A percentile compares a stretch with the other conserved stretches of the same genome.
These are phyloP conservation scores for Gephyroberyx darwinii DNA, from an alignment of 2,797 vertebrate species.

Conservation along the genomic window DNA sequence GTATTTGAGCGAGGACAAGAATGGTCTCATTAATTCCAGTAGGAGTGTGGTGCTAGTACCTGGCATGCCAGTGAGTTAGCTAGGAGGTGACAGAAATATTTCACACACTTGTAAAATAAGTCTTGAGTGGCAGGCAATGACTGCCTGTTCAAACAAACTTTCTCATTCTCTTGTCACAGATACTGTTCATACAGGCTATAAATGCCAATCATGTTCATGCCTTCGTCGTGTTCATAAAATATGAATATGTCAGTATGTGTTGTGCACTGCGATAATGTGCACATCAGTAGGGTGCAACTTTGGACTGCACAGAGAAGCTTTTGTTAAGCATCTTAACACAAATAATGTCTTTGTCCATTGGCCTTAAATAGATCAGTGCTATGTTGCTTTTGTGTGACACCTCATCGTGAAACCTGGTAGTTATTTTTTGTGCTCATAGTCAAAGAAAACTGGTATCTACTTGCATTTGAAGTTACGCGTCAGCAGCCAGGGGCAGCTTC, in stretches of 20 bases:
- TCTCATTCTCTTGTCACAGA: neutral
- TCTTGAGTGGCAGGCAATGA: slow-evolving; percentile 5
- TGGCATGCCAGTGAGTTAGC: neutral
- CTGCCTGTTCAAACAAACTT: neutral
- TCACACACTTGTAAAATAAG: slow-evolving; percentile 11
- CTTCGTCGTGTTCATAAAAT: neutral
- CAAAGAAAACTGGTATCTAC: too few relatives aligned
- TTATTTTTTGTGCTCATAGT: too few relatives aligned
- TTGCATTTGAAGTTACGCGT: too few relatives aligned
- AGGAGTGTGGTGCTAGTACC: neutral
- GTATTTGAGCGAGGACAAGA: neutral
- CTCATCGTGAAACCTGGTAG: too few relatives aligned
- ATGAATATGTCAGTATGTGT: too few relatives aligned
- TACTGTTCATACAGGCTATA: neutral
- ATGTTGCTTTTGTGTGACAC: neutral
- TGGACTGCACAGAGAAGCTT: too few relatives aligned
- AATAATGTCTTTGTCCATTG: neutral
- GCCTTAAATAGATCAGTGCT: neutral
- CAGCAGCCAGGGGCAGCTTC: neutral
- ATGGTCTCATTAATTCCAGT: neutral
- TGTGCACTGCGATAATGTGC: too few relatives aligned
- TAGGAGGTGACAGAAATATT: slow-evolving; percentile 6
- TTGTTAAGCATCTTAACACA: neutral
- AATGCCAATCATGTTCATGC: neutral
- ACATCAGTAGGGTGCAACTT: too few relatives aligned